phyloP scores from a whole-genome alignment of 2,113 vertebrate species.

The Amphiprion ocellaris region DNA sequence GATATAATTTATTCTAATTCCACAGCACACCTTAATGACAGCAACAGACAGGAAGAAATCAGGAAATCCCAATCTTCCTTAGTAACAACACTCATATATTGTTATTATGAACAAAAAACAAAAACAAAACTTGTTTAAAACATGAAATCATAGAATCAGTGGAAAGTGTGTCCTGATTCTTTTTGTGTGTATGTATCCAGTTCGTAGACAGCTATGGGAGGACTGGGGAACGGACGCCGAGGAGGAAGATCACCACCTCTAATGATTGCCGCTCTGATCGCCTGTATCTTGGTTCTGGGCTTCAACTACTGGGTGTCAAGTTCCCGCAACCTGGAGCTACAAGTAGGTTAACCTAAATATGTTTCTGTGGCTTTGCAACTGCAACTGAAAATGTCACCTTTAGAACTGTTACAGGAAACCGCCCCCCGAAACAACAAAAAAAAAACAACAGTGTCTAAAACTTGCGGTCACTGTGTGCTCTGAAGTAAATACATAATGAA shows the following conservation, averaged over 20 bases:
- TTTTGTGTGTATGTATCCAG: slow-evolving; percentile 29
- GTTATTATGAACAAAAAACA: too few species aligned
- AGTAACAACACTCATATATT: too few species aligned
- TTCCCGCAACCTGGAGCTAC: slow-evolving; percentile 91
- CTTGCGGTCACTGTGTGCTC: too few species aligned
- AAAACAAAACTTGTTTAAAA: not conserved
- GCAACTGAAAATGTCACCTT: not conserved
- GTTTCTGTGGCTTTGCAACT: not conserved
- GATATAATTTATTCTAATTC: too few species aligned
- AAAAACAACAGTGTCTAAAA: too few species aligned
- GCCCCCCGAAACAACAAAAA: too few species aligned
- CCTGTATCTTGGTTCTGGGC: slow-evolving; percentile 90
- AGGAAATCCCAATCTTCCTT: too few species aligned
- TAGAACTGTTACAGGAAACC: not conserved
- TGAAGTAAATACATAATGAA: too few species aligned
- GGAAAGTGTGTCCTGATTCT: not conserved
- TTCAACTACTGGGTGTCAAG: slow-evolving; percentile 97
- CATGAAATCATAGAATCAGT: not conserved
- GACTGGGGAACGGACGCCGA: slow-evolving; percentile 89
- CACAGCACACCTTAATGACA: too few species aligned
- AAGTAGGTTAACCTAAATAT: slow-evolving; percentile 80
- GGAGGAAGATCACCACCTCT: slow-evolving; percentile 92
- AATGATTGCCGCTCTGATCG: slow-evolving; percentile 88
- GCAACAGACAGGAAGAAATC: too few species aligned
- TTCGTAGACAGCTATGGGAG: slow-evolving; percentile 84